Conservation (phyloP, 1,140 invertebrate genomes). For the Thaumetopoea pityocampa region DNA sequence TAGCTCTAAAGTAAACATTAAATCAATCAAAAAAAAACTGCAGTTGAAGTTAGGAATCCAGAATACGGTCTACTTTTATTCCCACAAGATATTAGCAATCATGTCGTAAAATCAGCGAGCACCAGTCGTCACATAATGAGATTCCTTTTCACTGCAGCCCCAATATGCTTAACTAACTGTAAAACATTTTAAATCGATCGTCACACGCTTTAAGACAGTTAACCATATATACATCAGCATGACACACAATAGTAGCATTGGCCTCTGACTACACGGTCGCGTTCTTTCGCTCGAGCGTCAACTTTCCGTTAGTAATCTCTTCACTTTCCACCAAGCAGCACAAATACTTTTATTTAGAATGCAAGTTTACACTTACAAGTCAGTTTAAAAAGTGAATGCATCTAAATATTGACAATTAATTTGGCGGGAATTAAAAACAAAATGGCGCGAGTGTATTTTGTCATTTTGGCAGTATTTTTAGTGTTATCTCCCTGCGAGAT, state of each 20-base stretch:
- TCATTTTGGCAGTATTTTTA: conserved; percentile 36
- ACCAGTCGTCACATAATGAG: conserved; percentile 15
- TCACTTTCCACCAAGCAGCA: conserved; percentile 28
- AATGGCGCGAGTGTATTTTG: conserved; percentile 40
- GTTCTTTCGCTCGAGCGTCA: conserved; percentile 42
- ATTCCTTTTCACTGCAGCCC: conserved; percentile 36
- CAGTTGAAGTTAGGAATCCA: not conserved
- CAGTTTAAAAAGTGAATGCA: conserved; percentile 16
- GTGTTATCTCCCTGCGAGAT: conserved; percentile 51
- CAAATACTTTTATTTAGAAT: conserved; percentile 4
- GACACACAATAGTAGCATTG: conserved; percentile 36
- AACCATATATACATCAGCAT: conserved; percentile 53
- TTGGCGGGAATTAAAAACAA: conserved; percentile 43
- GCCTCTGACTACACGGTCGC: conserved; percentile 23
- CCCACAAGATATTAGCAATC: conserved; percentile 4
- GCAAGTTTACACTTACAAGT: too few species aligned
- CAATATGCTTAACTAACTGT: conserved; percentile 43
- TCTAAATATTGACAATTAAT: conserved; percentile 25
- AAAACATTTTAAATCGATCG: conserved; percentile 35
- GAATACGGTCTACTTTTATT: not conserved
- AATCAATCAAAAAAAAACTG: too few species aligned
- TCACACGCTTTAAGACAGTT: conserved; percentile 44
- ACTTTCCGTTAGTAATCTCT: conserved; percentile 49
- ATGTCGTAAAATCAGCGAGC: conserved; percentile 8
- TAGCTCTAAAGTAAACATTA: too few species aligned